Percentiles rank a stretch among this genome's conserved stretches.
Evolutionary conservation across 2,888 invertebrate species (phyloP).

Genomic region (Pimpla rufipes): DNA sequence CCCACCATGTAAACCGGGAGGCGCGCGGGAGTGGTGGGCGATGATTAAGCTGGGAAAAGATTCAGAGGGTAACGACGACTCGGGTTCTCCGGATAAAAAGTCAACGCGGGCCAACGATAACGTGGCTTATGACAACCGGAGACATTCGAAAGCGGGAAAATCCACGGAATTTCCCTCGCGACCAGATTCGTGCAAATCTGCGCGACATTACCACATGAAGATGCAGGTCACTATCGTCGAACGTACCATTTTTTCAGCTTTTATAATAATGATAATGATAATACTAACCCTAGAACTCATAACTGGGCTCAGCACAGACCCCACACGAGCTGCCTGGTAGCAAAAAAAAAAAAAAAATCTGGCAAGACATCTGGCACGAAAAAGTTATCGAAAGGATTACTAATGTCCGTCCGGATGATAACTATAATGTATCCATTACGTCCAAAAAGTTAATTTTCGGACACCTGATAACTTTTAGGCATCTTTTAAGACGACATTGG

Average conservation of each 20-base stretch:
- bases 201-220: constrained; percentile 51
- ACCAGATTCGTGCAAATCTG: constrained; percentile 12
- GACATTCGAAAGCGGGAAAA: neutral
- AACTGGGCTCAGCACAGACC: too few relatives aligned
- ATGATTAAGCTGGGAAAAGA: neutral
- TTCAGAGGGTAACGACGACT: neutral
- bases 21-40: constrained; percentile 33
- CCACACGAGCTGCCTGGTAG: too few relatives aligned
- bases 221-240: constrained; percentile 53
- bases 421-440: too few relatives aligned
- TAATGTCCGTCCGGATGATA: too few relatives aligned
- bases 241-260: neutral
- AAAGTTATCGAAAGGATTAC: too few relatives aligned
- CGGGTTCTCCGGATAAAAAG: neutral
- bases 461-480: too few relatives aligned
- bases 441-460: too few relatives aligned
- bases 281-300: too few relatives aligned
- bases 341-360: too few relatives aligned
- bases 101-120: neutral
- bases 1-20: constrained; percentile 47
- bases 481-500: too few relatives aligned
- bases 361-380: too few relatives aligned
- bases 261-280: neutral
- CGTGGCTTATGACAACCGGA: too few relatives aligned
- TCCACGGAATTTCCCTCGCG: neutral